A percentile compares a stretch with the other conserved stretches of the same genome.
Evolutionary conservation across 1,140 invertebrate genomes (phyloP).

Genomic region (Lepidurus arcticus): DNA sequence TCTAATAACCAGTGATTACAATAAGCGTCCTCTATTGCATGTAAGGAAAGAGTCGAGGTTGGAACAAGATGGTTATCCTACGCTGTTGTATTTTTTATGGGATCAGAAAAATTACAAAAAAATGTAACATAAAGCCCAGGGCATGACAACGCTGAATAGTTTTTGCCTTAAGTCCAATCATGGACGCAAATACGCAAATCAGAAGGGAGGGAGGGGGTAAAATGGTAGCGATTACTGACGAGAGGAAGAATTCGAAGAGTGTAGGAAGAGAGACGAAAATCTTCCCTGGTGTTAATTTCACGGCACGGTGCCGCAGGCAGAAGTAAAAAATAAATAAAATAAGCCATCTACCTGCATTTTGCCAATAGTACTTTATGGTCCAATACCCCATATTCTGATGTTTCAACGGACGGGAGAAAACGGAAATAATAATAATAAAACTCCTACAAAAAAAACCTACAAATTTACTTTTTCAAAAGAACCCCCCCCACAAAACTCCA

Average conservation of each 20-base stretch:
- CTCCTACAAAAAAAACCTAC: not conserved
- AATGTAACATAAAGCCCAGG: conserved; percentile 21
- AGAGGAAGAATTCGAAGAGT: conserved; percentile 21
- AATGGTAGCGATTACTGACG: conserved; percentile 16
- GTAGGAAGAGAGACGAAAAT: not conserved
- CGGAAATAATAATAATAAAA: not conserved
- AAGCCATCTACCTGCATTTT: conserved; percentile 5
- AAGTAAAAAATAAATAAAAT: conserved; percentile 16
- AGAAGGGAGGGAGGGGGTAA: conserved; percentile 16
- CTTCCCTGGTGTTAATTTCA: conserved; percentile 19
- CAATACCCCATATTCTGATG: not conserved
- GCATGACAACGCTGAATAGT: conserved; percentile 15
- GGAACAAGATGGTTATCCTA: not conserved
- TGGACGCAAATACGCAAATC: conserved; percentile 15
- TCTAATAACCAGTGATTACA: too few relatives aligned
- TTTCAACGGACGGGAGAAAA: not conserved
- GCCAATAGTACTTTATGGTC: not conserved
- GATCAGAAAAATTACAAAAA: conserved; percentile 8
- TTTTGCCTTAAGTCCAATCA: not conserved
- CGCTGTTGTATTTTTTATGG: conserved; percentile 17
- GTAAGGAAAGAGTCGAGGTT: too few relatives aligned
- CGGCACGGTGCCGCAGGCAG: conserved; percentile 12
- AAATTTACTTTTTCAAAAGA: not conserved
- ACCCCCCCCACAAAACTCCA: not conserved
- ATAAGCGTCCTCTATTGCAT: too few relatives aligned